Percentiles rank a stretch among this genome's conserved stretches.
Conservation (phyloP, 2,888 invertebrate genomes). For the Spodoptera exigua region DNA sequence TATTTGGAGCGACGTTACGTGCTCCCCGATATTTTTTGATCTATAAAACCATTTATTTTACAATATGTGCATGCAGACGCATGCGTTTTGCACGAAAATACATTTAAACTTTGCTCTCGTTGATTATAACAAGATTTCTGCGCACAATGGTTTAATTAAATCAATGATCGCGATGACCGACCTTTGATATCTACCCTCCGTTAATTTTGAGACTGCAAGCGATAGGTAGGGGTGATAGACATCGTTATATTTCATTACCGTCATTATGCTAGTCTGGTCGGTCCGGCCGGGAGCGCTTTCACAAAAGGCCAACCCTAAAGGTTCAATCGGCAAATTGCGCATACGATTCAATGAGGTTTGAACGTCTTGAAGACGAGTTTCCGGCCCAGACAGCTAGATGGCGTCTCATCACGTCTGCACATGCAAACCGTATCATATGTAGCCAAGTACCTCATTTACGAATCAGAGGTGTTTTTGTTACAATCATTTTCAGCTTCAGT, state of each 20-base stretch:
- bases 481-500: conserved; percentile 50
- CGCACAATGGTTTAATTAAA: conserved; percentile 48
- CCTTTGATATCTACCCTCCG: conserved; percentile 41
- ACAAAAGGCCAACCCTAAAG: conserved; percentile 67
- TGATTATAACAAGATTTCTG: conserved; percentile 52
- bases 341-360: conserved; percentile 76
- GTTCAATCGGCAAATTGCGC: conserved; percentile 75
- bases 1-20: conserved; percentile 58
- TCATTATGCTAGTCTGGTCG: conserved; percentile 68
- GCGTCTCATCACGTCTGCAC: conserved; percentile 55
- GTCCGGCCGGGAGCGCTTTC: conserved; percentile 60
- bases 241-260: conserved; percentile 74
- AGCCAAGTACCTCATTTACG: conserved; percentile 46
- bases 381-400: conserved; percentile 70
- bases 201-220: conserved; percentile 53
- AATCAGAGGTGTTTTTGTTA: conserved; percentile 48
- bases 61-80: conserved; percentile 21
- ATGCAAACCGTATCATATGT: conserved; percentile 55
- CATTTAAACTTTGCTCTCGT: conserved; percentile 23
- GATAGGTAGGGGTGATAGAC: conserved; percentile 62
- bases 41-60: conserved; percentile 47
- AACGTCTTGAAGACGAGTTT: conserved; percentile 64
- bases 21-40: conserved; percentile 43
- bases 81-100: conserved; percentile 21
- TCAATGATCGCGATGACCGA: conserved; percentile 41